A percentile compares a stretch with the other conserved stretches of the same genome.
Conservation (phyloP, 2,888 invertebrate genomes). For the Tinea trinotella region DNA sequence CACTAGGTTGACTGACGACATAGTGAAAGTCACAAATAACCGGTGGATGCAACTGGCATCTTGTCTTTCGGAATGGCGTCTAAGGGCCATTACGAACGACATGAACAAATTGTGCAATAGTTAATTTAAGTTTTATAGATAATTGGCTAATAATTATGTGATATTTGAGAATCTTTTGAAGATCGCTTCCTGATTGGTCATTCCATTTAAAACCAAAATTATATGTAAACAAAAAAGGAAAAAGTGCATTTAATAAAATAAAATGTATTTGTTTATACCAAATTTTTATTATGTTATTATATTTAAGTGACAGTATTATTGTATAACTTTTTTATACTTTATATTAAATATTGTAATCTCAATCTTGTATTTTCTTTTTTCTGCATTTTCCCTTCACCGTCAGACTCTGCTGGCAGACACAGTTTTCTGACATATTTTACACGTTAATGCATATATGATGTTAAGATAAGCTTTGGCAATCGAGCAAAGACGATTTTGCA, state of each 20-base stretch:
- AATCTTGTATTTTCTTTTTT: neutral
- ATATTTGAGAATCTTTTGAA: conserved; percentile 19
- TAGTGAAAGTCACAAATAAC: too few species aligned
- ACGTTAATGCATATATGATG: too few species aligned
- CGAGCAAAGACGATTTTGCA: too few species aligned
- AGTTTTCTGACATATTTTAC: too few species aligned
- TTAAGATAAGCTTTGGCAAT: too few species aligned
- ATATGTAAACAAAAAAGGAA: neutral
- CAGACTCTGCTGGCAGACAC: too few species aligned
- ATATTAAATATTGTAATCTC: neutral
- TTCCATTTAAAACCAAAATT: conserved; percentile 3
- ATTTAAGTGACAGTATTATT: neutral
- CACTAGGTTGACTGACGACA: too few species aligned
- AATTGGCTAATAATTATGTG: conserved; percentile 18
- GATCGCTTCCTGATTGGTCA: conserved; percentile 16
- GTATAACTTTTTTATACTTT: neutral
- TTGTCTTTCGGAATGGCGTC: too few species aligned
- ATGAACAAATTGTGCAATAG: conserved; percentile 1
- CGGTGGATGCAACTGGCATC: too few species aligned
- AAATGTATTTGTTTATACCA: conserved; percentile 1
- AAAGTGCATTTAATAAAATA: neutral
- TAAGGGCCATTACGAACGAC: too few species aligned
- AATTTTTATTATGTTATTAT: conserved; percentile 10
- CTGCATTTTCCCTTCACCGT: too few species aligned
- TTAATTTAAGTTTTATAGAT: neutral